A percentile compares a stretch with the other conserved stretches of the same genome.
phyloP scores from a whole-genome alignment of 64 coral and sea anemone species.

The Pachyseris speciosa region DNA sequence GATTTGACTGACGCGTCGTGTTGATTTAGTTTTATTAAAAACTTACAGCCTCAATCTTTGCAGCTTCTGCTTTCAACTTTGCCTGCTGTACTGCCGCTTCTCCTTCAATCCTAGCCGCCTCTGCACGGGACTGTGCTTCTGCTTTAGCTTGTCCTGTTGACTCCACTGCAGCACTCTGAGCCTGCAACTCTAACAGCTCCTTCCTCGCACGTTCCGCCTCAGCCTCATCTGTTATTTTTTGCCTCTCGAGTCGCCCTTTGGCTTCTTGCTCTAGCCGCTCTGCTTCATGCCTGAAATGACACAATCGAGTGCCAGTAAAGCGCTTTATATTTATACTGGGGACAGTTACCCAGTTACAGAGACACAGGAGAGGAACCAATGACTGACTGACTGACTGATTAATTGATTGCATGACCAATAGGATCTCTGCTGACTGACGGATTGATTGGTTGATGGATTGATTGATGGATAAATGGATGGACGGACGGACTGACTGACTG shows the following conservation, averaged over 20 bases:
- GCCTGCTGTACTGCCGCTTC: constrained; percentile 97
- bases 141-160: constrained; percentile 98
- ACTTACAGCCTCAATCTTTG: constrained; percentile 98
- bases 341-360: too few relatives aligned
- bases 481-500: too few relatives aligned
- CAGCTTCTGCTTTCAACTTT: constrained; percentile 94
- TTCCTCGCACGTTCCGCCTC: constrained; percentile 89
- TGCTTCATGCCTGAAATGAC: constrained; percentile 86
- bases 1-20: too few relatives aligned
- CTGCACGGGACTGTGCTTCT: constrained; percentile 95
- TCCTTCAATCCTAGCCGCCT: constrained; percentile 95
- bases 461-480: too few relatives aligned
- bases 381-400: background rate
- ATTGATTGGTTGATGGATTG: too few relatives aligned
- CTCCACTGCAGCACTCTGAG: constrained; percentile 94
- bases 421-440: too few relatives aligned
- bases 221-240: constrained; percentile 97
- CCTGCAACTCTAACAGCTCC: constrained; percentile 92
- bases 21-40: too few relatives aligned
- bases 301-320: too few relatives aligned
- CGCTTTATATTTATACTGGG: too few relatives aligned
- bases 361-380: too few relatives aligned
- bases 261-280: constrained; percentile 98
- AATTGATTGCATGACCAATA: background rate
- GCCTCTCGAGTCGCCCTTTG: constrained; percentile 91